Base-by-base conservation (phyloP, 2,888 invertebrate species). In the Drymonia ruficornis region DNA sequence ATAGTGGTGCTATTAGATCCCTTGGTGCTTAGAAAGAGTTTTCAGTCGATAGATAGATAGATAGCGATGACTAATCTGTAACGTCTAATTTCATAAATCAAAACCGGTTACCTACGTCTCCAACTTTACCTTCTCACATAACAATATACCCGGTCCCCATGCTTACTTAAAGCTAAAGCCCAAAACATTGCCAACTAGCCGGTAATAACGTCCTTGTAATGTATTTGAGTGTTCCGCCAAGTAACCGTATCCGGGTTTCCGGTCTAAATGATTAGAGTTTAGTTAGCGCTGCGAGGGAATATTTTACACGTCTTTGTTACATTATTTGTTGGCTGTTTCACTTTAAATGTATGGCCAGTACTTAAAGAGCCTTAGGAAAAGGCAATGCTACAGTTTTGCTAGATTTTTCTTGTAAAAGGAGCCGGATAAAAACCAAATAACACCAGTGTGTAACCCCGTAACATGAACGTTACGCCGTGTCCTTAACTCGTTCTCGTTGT, bases 201-300 rank as follows among this genome's bases (percentile, higher is more conserved):
- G 53, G 60, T 62, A 62, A 66, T 67, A 74, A 67, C 63, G 61
- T 64, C 59, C 52, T 56, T 45, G 63, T 77, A 73, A 78, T 74
- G 72, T 78, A 76, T 78, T 77, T 60, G 69, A 72, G 61, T 67
- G 70, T 78, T 78, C 73, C 77, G 73, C 59, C 65, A 60, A 74
- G 64, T 74, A 66, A 75, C 67, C 55, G 66, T 72, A 59, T 70
- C 71, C 69, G 62, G 56, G 54, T 59, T 73, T 67, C 65, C 70
- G 61, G 62, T 38, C 55, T 59, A 55, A 61, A 67, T 74, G 71
- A 77, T 78, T 78, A 73, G 62, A 59, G 56, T 51, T 52, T 59
- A 59, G 50, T 59, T 56, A 49, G 50, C 12, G 36, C 48, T 55
- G 48, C 50, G 12, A 44, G 47, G 47, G 63, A 40, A 53, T 67